Base-by-base conservation (phyloP, 2,888 invertebrate genomes). In the Stenolophus ochropezus region DNA sequence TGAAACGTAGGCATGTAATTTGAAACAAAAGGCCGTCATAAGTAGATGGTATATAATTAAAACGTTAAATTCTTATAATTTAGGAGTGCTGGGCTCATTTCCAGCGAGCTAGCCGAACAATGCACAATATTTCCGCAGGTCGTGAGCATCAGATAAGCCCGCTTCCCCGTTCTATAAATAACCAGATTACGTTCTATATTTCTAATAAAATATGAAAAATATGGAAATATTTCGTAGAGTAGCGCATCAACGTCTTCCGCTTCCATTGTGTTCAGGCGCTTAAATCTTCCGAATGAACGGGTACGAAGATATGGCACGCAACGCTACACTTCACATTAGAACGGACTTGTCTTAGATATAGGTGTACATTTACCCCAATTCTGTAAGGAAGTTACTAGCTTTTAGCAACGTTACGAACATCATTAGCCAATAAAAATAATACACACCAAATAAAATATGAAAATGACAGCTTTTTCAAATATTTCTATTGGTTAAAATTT, bases 141-240 rank as follows among this genome's bases (percentile, higher is more conserved):
- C n/a, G 18, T 77, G 77, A 77, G 20, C 77, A 77, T 77, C 77
- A 77, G 77, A 77, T 77, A 77, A 77, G 25, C 6, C 11, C 53
- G 49, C 56, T 56, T 71, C 56, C 56, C 42, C 42, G 73, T 71
- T 56, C 73, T 73, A 80, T 80, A 80, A 80, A 80, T 80, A 58
- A 80, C 56, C 23, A 73, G 80, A 80, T 80, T 80, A 80, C 42
- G 80, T 80, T 56, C 73, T 73, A 80, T 73, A 80, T 80, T 80
- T 80, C 73, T 80, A 80, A 80, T 80, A 80, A 80, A 80, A 80
- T 80, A 80, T 73, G 80, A 80, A 80, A 80, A 73, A 77, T 61
- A 58, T 77, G 65, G 77, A 61, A 77, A 65, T 78, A 77, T 77
- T 77, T 77, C n/a, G 75, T 75, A 75, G 51, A 75, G 25, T 16